A percentile compares a stretch with the other conserved stretches of the same genome.
These are phyloP conservation scores for Pangasius larnaudii DNA, from an alignment of 2,797 vertebrate genomes.

Conservation along the genomic window DNA sequence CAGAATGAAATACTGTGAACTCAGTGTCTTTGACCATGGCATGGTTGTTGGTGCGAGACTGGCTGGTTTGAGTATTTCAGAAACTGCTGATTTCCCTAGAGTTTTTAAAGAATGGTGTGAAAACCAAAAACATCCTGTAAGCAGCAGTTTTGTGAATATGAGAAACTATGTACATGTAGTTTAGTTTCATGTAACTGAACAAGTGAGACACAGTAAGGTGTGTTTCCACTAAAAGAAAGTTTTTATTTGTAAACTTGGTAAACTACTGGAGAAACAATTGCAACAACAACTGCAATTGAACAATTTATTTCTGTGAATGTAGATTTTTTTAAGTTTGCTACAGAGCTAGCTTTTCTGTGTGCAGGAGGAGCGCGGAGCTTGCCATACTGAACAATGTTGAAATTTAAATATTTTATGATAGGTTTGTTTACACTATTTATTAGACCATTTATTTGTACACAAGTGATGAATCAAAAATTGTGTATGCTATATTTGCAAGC, in stretches of 20 bases:
- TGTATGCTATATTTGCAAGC: not conserved
- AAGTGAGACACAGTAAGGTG: not conserved
- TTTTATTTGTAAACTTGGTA: not conserved
- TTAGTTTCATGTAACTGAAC: not conserved
- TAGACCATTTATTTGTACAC: not conserved
- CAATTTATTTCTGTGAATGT: not conserved
- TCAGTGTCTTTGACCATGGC: not conserved
- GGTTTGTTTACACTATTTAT: not conserved
- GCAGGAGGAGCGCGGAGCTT: not conserved
- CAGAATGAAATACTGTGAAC: not conserved
- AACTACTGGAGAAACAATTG: not conserved
- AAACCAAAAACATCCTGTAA: conserved; percentile 6
- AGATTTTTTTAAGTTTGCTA: not conserved
- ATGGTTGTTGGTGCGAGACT: no score
- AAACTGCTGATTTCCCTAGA: not conserved
- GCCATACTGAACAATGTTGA: not conserved
- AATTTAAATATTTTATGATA: not conserved
- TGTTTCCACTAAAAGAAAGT: not conserved
- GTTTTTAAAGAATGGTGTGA: not conserved
- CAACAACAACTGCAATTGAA: no score
- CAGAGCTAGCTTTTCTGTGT: not conserved
- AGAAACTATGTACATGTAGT: not conserved
- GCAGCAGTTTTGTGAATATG: not conserved
- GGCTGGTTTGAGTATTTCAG: not conserved
- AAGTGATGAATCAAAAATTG: not conserved